Percentiles rank a stretch among this genome's conserved stretches.
phyloP scores from a whole-genome alignment of 2,888 invertebrate species.

The Andricus curvator region DNA sequence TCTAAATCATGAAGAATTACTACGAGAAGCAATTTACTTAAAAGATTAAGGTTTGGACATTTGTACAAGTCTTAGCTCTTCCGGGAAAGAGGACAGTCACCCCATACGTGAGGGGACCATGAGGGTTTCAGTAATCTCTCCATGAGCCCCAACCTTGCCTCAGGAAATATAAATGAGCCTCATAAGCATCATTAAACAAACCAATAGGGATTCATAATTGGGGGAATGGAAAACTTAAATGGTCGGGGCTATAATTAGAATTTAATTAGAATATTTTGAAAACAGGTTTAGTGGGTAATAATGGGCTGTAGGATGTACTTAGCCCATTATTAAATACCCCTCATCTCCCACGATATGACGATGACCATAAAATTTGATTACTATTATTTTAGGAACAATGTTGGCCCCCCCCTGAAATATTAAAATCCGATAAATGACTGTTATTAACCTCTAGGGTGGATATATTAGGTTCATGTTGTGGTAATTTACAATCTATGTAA shows the following conservation, averaged over 20 bases:
- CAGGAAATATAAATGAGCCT: not conserved
- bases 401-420: not conserved
- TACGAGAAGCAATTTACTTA: slow-evolving; percentile 1
- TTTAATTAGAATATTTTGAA: not conserved
- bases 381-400: not conserved
- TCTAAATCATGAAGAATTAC: not conserved
- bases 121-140: not conserved
- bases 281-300: not conserved
- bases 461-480: not conserved
- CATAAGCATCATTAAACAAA: not conserved
- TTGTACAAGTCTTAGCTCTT: not conserved
- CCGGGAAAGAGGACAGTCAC: not conserved
- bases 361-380: not conserved
- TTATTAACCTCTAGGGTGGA: not conserved
- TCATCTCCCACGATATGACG: not conserved
- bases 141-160: not conserved
- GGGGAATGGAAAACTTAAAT: not conserved
- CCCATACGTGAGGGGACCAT: not conserved
- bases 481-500: too few relatives aligned
- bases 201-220: not conserved
- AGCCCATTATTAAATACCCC: not conserved
- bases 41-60: not conserved
- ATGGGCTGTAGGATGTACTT: not conserved
- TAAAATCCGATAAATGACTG: not conserved
- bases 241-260: not conserved